Conservation (phyloP, 2,113 vertebrate genomes). For the Brachyhypopomus occidentalis region DNA sequence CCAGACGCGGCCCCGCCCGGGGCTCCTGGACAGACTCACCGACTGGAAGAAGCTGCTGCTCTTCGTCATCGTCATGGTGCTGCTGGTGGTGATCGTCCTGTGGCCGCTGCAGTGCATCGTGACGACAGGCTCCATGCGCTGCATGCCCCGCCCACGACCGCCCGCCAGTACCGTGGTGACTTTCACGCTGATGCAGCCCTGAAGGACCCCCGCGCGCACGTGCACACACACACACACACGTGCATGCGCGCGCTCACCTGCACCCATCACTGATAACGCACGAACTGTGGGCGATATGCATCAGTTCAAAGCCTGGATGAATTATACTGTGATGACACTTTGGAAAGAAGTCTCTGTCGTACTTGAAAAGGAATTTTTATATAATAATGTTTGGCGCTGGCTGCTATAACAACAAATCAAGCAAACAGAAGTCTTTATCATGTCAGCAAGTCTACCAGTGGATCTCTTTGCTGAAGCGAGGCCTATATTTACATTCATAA, state of each 20-base stretch:
- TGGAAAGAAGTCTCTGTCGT: not conserved
- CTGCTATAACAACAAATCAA: not conserved
- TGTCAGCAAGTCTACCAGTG: not conserved
- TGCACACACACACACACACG: not conserved
- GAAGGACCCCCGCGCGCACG: not conserved
- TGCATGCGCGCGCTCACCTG: not conserved
- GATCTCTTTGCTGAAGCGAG: not conserved
- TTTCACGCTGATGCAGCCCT: not conserved
- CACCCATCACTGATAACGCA: not conserved
- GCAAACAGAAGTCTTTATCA: not conserved
- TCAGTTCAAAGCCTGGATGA: not conserved
- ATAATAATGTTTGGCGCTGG: not conserved
- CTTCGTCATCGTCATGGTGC: conserved; percentile 75
- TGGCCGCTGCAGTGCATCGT: conserved; percentile 91
- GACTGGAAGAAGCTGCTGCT: conserved; percentile 86
- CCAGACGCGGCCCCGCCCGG: not conserved
- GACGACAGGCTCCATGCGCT: conserved; percentile 83
- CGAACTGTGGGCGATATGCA: not conserved
- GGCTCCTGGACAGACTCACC: conserved; percentile 67
- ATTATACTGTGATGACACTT: not conserved
- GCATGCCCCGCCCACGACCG: conserved; percentile 53
- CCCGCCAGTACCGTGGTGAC: not conserved
- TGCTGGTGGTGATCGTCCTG: conserved; percentile 82
- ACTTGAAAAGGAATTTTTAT: not conserved
- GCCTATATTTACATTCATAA: not conserved